Evolutionary conservation across 2,888 invertebrate genomes (phyloP), one percentile per base, ranked within the genome.

Genomic region (Plagiodera versicolora): DNA sequence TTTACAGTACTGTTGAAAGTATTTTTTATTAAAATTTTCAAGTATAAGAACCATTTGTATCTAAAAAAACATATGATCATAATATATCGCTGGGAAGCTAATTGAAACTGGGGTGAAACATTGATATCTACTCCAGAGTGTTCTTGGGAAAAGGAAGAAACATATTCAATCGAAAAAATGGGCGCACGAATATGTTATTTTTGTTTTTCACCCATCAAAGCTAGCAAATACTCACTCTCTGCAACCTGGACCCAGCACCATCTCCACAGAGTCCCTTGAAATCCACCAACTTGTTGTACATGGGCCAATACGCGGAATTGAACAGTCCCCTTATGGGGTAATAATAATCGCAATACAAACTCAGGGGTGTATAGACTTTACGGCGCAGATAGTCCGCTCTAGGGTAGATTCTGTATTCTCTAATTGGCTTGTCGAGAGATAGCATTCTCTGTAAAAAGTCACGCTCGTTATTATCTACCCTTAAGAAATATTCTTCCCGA

Each of bases 371-470:
- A 66, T 72, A 72, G 54, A 74, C 65, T 71, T 70, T 71, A 58
- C 72, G 69, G 56, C 69, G 68, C 16, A 66, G 60, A 61, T 69
- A 71, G 8, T 67, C 39, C 1, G 65, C 57, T 17, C 68, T 65
- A 9, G 71, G 69, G 46, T 69, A 72, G 35, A 69, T 28, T 56
- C 71, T 67, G 63, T 70, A 72, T 46, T 64, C 65, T 17, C 67
- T 69, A 58, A 69, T 66, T 57, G 79, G 75, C 60, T 75, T 74
- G 68, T 76, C 72, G 58, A 70, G 68, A 74, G 76, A 78, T 63
- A 76, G 69, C 70, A 77, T 76, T 64, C 73, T 78, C 80, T 79
- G 78, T 49, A 77, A 77, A 75, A 58, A 70, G 67, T 53, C 16
- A 52, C 14, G 14, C 39, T 39, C 39, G 18, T 52, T 50, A 28